Evolutionary conservation across 1,140 invertebrate genomes (phyloP).

Genomic region (Diuraphis noxia): DNA sequence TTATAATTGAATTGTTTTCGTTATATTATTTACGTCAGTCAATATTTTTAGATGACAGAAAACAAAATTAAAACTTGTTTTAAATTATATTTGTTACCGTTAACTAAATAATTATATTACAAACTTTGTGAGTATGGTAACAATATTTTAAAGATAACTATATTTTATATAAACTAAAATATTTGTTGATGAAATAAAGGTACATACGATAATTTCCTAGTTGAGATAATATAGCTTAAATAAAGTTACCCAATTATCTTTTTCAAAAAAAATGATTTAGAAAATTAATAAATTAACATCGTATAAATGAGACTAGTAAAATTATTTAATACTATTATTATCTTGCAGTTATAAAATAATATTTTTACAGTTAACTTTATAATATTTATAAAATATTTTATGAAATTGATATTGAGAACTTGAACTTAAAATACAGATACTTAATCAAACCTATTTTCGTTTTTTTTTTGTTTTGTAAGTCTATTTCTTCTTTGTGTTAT

Average conservation of each 20-base stretch:
- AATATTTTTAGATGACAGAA: background rate
- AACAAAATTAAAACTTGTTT: background rate
- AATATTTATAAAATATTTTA: background rate
- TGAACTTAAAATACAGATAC: background rate
- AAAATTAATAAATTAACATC: background rate
- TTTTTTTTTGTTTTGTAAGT: too few species aligned
- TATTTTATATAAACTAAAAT: background rate
- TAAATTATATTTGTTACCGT: background rate
- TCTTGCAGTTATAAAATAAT: background rate
- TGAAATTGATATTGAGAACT: background rate
- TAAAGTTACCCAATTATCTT: background rate
- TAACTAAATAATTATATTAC: background rate
- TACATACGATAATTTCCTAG: background rate
- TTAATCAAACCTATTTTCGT: background rate
- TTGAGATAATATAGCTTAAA: background rate
- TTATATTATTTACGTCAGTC: conserved; percentile 11
- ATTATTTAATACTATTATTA: too few species aligned
- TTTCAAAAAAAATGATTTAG: background rate
- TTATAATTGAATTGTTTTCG: conserved; percentile 13
- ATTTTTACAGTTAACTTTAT: background rate
- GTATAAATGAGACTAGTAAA: too few species aligned
- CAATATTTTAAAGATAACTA: background rate
- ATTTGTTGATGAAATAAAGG: background rate
- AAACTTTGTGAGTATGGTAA: background rate
- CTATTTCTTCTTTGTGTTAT: too few species aligned